Evolutionary conservation across 2,797 vertebrate genomes (phyloP), one percentile per base, ranked within the genome.

Genomic region (Furcifer pardalis): DNA sequence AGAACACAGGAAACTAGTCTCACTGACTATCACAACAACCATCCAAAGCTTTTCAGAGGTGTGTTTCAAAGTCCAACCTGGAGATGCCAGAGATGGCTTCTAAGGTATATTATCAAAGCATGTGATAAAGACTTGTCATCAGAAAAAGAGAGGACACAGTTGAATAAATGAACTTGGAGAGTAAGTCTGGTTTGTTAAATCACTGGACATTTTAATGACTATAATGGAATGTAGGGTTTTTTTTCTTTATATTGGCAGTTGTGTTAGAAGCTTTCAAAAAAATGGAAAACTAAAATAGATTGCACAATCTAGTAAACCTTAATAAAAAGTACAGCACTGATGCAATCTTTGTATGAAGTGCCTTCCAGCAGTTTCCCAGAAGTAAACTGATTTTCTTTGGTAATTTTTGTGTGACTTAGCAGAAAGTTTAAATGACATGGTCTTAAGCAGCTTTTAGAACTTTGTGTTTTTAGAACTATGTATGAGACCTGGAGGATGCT

Each of bases 261-360:
- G 13, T 0, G 3, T 6, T 84, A 52, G 80, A 2, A 1, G 9
- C 23, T 75, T 63, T 71, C 74, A 72, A 46, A 83, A 66, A 87
- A 40, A 40, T 44, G 79, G 49, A 79, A 83, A 30, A 40, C 42
- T 74, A 9, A 74, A 78, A 21, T 10, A 32, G 68, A n/a, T 91
- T 92, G 46, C 87, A 75, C 75, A 82, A 35, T 46, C 85, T 60
- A 75, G 9, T 69, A 81, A 42, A 49, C 76, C 77, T 56, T 56
- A 25, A 71, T 42, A 72, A 74, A 21, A 77, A 56, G 74, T 25
- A 32, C 15, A 40, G 17, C 9, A 5, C 23, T 79, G 2, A 0
- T 90, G 40, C 83, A 83, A 82, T 59, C 21, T 85, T 74, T 81
- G 44, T 56, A 90, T 52, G 56, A 84, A 13, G 86, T 42, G 17